Evolutionary conservation across 2,113 vertebrate species (phyloP).

Genomic region (Eudyptes chrysolophus): DNA sequence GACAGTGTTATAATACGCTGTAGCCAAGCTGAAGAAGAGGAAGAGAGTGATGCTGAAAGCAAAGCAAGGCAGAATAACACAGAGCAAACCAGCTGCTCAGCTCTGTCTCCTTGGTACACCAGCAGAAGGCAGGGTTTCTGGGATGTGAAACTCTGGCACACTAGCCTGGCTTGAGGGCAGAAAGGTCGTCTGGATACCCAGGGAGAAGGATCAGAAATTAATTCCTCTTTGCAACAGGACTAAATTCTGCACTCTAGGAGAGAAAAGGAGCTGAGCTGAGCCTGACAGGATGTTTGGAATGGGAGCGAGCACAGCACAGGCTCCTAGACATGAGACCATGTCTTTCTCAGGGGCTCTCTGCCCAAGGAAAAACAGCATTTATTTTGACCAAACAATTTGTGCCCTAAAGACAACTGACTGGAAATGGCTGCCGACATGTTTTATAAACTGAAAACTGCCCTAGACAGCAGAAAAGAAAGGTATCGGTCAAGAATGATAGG

Average conservation of each 20-base stretch:
- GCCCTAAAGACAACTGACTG: background rate
- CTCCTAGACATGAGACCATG: background rate
- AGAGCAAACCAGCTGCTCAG: background rate
- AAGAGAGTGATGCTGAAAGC: background rate
- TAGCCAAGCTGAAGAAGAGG: background rate
- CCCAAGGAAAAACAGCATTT: background rate
- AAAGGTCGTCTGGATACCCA: background rate
- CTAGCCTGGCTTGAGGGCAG: background rate
- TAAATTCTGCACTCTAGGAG: background rate
- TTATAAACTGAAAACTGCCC: background rate
- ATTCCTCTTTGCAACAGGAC: background rate
- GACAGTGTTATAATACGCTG: fast-evolving
- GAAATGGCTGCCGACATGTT: background rate
- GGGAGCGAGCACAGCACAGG: background rate
- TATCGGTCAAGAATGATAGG: background rate
- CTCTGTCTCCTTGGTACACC: background rate
- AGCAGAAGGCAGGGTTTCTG: background rate
- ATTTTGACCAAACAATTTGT: background rate
- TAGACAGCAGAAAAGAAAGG: background rate
- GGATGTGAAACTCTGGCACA: background rate
- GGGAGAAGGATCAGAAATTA: background rate
- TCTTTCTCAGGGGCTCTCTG: background rate
- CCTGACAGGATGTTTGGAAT: background rate
- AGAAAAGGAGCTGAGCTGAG: background rate
- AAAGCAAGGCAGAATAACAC: background rate